phyloP scores from a whole-genome alignment of 2,888 invertebrate genomes.

The Torymus aiolomorphi region DNA sequence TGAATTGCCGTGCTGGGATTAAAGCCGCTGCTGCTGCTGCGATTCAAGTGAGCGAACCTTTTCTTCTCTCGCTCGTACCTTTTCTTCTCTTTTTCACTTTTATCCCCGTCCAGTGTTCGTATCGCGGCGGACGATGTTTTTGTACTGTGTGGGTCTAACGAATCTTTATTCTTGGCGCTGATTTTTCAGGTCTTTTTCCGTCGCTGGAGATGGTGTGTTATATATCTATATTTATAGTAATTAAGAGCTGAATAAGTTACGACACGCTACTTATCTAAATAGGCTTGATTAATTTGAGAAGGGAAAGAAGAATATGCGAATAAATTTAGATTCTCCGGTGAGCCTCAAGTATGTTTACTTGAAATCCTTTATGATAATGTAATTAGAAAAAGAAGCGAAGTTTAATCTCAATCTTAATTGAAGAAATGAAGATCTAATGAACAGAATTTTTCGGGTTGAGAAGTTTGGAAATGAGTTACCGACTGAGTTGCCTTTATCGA shows the following conservation, averaged over 20 bases:
- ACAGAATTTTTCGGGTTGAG: too few relatives aligned
- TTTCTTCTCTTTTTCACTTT: constrained; percentile 35
- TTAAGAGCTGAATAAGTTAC: constrained; percentile 40
- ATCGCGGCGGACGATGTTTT: constrained; percentile 1
- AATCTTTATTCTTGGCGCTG: constrained; percentile 46
- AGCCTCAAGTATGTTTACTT: too few relatives aligned
- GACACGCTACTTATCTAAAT: constrained; percentile 32
- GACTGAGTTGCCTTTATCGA: too few relatives aligned
- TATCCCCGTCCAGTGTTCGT: constrained; percentile 7
- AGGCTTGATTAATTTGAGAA: constrained; percentile 15
- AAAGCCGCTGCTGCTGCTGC: constrained; percentile 50
- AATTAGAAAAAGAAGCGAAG: too few relatives aligned
- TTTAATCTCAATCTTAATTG: too few relatives aligned
- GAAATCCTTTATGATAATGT: too few relatives aligned
- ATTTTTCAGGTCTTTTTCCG: constrained; percentile 1
- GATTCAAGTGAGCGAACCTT: constrained; percentile 53
- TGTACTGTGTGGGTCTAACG: constrained; percentile 1
- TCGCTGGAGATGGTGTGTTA: neutral
- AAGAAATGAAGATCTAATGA: too few relatives aligned
- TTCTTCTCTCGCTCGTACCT: constrained; percentile 31
- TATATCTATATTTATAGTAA: constrained; percentile 35
- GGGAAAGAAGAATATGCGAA: too few relatives aligned
- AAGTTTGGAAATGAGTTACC: too few relatives aligned
- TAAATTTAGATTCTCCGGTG: neutral
- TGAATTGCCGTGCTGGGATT: constrained; percentile 65